phyloP scores from a whole-genome alignment of 1,140 invertebrate genomes.

The Aphis gossypii region DNA sequence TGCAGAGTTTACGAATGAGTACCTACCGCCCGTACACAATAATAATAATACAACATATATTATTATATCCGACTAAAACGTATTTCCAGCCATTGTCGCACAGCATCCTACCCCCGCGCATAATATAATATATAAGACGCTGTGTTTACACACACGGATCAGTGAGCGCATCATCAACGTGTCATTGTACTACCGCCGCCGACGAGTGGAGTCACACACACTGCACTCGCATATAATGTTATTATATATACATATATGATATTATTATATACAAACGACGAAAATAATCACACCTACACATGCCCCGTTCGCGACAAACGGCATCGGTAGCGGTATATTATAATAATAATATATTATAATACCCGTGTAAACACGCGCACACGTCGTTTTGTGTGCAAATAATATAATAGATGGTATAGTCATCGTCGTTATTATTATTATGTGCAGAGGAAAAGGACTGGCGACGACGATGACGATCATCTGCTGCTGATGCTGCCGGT shows the following conservation, averaged over 20 bases:
- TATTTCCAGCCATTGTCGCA: not conserved
- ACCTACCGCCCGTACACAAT: not conserved
- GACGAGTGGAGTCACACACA: not conserved
- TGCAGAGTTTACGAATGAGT: conserved; percentile 31
- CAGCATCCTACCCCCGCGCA: not conserved
- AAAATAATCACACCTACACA: conserved; percentile 5
- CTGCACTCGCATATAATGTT: not conserved
- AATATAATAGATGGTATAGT: not conserved
- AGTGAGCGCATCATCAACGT: conserved; percentile 18
- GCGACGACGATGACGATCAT: not conserved
- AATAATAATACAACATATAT: not conserved
- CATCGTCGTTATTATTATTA: not conserved
- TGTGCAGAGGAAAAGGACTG: conserved; percentile 41
- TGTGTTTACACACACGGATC: not conserved
- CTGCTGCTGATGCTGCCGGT: not conserved
- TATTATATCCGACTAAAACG: not conserved
- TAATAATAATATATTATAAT: not conserved
- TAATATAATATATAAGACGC: not conserved
- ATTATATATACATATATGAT: not conserved
- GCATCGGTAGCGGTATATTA: not conserved
- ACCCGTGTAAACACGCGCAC: not conserved
- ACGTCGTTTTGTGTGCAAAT: conserved; percentile 33
- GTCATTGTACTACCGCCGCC: not conserved
- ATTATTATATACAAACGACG: not conserved
- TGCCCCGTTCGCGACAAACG: not conserved